A percentile compares a stretch with the other conserved stretches of the same genome.
Conservation (phyloP, 2,797 vertebrate genomes). For the Perodicticus potto region DNA sequence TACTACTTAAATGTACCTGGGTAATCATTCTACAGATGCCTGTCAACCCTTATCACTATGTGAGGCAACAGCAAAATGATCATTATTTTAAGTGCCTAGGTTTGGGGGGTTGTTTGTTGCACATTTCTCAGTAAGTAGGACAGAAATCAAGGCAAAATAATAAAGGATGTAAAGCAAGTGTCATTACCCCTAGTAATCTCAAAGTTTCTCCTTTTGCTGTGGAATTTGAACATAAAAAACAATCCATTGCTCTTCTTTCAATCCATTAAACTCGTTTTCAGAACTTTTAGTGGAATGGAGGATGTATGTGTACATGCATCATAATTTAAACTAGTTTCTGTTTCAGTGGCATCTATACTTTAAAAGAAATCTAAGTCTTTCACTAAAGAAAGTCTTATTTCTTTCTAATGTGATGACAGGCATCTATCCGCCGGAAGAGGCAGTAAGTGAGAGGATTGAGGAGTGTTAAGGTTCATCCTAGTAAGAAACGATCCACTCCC, state of each 20-base stretch:
- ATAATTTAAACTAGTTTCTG: neutral
- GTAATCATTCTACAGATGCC: neutral
- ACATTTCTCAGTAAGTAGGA: neutral
- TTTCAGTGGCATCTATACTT: neutral
- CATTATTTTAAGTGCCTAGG: neutral
- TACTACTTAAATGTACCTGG: neutral
- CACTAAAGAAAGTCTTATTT: neutral
- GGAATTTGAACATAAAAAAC: neutral
- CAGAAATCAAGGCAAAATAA: neutral
- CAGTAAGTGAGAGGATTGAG: neutral
- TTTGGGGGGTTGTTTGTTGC: neutral
- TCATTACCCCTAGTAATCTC: neutral
- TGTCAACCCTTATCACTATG: neutral
- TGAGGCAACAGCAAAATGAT: neutral
- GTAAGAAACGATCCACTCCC: neutral
- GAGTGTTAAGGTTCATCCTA: neutral
- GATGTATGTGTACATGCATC: neutral
- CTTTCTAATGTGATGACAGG: neutral
- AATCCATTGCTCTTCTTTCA: neutral
- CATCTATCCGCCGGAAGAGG: neutral
- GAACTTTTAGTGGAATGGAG: neutral
- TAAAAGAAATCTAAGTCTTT: neutral
- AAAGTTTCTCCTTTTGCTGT: neutral
- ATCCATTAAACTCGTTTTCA: conserved; percentile 15
- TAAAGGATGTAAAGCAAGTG: neutral